These are phyloP conservation scores for Gobio occitaniae DNA, from an alignment of 2,797 vertebrate genomes.

Conservation along the genomic window DNA sequence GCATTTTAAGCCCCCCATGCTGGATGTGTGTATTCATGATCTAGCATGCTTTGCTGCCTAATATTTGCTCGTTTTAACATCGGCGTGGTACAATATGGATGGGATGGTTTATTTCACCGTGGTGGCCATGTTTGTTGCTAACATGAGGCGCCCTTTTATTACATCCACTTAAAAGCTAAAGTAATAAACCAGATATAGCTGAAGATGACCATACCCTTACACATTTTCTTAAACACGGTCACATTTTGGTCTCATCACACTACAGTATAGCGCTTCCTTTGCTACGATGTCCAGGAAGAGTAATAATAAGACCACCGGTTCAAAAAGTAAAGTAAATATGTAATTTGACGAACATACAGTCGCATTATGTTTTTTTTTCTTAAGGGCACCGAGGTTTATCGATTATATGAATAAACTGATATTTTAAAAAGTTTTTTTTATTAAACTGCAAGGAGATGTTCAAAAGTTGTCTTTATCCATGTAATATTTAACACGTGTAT, in stretches of 20 bases:
- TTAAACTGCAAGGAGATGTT: not conserved
- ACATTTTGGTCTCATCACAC: not conserved
- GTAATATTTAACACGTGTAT: not conserved
- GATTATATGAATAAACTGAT: not conserved
- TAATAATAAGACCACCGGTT: not conserved
- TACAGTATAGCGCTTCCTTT: not conserved
- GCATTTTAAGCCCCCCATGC: slow-evolving; percentile 73
- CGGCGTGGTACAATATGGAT: slow-evolving; percentile 60
- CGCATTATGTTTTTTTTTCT: not conserved
- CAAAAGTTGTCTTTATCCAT: not conserved
- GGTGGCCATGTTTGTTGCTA: slow-evolving; percentile 86
- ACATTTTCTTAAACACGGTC: slow-evolving; percentile 2
- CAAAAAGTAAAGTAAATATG: not conserved
- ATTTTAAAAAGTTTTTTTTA: not conserved
- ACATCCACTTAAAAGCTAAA: slow-evolving; percentile 64
- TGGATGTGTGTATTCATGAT: slow-evolving; percentile 65
- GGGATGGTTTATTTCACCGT: slow-evolving; percentile 69
- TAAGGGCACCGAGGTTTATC: not conserved
- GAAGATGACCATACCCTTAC: slow-evolving; percentile 7
- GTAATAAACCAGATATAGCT: slow-evolving; percentile 9
- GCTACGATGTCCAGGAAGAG: not conserved
- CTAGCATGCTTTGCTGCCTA: slow-evolving; percentile 42
- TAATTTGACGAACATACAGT: slow-evolving; percentile 10
- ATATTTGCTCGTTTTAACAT: slow-evolving; percentile 70
- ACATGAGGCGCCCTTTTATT: slow-evolving; percentile 70